These are phyloP conservation scores for Holothuria scabra DNA, from an alignment of 53 echinoderm and acorn worm species.

Conservation along the genomic window DNA sequence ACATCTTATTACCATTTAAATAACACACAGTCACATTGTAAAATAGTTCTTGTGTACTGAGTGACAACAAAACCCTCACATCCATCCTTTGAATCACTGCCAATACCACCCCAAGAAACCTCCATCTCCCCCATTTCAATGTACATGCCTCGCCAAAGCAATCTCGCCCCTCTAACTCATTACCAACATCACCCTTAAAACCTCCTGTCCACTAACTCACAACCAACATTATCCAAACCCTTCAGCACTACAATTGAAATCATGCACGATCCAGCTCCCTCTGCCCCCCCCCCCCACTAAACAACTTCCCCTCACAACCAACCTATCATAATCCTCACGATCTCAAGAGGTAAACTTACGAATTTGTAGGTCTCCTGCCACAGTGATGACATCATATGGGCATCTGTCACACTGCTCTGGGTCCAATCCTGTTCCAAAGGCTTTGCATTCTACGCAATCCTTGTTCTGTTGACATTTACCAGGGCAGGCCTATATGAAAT, in stretches of 20 bases:
- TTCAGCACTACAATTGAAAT: not conserved
- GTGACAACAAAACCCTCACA: too few species aligned
- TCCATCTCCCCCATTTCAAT: too few species aligned
- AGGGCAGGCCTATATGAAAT: slow-evolving; percentile 60
- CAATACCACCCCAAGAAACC: too few species aligned
- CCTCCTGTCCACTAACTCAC: too few species aligned
- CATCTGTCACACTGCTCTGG: slow-evolving; percentile 72
- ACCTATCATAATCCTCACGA: not conserved
- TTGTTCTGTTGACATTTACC: slow-evolving; percentile 77
- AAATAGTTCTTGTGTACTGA: too few species aligned
- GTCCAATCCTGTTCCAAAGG: slow-evolving; percentile 65
- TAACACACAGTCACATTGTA: too few species aligned
- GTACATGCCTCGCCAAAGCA: too few species aligned
- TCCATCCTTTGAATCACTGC: too few species aligned
- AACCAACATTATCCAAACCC: too few species aligned
- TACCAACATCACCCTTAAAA: too few species aligned
- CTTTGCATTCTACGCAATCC: slow-evolving; percentile 88
- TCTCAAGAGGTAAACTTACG: slow-evolving; percentile 38
- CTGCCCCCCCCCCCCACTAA: not conserved
- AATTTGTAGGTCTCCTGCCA: slow-evolving; percentile 56
- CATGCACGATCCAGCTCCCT: not conserved
- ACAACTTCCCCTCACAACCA: not conserved
- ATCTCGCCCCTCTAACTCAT: too few species aligned
- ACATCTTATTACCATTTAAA: too few species aligned
- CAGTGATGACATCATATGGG: slow-evolving; percentile 70